These are phyloP conservation scores for Laupala kohalensis DNA, from an alignment of 1,140 invertebrate species.

Conservation along the genomic window DNA sequence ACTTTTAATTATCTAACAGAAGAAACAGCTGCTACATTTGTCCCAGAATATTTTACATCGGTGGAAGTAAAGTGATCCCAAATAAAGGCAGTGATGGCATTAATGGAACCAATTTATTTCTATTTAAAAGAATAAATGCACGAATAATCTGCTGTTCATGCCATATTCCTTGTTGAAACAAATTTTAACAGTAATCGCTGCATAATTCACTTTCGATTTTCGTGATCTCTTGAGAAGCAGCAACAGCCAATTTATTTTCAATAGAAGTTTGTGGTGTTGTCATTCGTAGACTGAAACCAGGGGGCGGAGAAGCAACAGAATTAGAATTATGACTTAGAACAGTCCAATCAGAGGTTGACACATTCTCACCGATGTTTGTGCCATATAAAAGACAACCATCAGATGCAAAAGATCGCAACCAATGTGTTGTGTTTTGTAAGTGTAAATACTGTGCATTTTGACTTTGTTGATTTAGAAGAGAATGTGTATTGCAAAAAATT, in stretches of 20 bases:
- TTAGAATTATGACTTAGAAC: background rate
- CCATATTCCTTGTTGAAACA: too few relatives aligned
- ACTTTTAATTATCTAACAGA: too few relatives aligned
- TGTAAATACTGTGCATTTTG: background rate
- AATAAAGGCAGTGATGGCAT: too few relatives aligned
- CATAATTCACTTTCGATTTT: conserved; percentile 4
- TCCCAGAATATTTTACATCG: too few relatives aligned
- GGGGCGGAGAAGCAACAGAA: background rate
- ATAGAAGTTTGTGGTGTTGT: background rate
- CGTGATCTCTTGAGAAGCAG: background rate
- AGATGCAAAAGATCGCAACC: background rate
- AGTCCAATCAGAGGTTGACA: background rate
- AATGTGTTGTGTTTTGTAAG: background rate
- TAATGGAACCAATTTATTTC: too few relatives aligned
- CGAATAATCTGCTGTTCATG: too few relatives aligned
- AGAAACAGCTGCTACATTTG: too few relatives aligned
- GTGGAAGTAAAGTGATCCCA: too few relatives aligned
- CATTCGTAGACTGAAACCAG: conserved; percentile 2
- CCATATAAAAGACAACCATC: background rate
- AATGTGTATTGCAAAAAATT: background rate
- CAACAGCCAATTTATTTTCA: background rate
- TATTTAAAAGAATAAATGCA: too few relatives aligned
- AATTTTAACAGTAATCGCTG: background rate
- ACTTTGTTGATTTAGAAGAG: background rate
- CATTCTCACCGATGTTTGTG: background rate